Conservation (phyloP, 2,113 vertebrate genomes). For the Aphelocoma coerulescens region DNA sequence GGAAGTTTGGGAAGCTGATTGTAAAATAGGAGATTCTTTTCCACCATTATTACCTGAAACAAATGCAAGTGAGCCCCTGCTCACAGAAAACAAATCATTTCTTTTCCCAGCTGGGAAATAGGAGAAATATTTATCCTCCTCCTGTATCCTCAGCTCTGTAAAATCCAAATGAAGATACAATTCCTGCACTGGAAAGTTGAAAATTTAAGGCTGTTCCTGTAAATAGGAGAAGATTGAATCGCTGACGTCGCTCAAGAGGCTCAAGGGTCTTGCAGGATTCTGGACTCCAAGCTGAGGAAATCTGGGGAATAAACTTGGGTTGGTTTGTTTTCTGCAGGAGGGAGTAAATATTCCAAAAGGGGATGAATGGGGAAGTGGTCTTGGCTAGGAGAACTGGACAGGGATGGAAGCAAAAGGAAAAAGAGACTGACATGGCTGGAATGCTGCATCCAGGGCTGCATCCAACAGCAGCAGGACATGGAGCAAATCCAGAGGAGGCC, state of each 20-base stretch:
- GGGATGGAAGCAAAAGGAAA: background rate
- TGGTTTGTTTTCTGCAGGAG: background rate
- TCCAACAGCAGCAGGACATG: background rate
- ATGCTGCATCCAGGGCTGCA: background rate
- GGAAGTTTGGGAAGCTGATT: background rate
- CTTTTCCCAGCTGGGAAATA: background rate
- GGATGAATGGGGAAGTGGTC: background rate
- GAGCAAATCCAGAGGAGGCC: background rate
- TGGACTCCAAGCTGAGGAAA: background rate
- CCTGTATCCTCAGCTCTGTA: background rate
- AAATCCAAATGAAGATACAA: background rate
- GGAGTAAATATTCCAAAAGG: background rate
- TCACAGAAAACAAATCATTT: background rate
- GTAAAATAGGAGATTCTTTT: background rate
- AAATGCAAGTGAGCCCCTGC: background rate
- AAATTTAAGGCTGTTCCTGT: background rate
- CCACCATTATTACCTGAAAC: background rate
- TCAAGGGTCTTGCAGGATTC: background rate
- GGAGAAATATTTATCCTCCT: background rate
- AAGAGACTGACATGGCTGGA: accelerated
- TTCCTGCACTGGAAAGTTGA: background rate
- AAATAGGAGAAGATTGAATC: background rate
- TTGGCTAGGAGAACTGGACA: background rate
- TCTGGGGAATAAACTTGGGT: background rate
- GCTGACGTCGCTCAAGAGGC: accelerated